These are phyloP conservation scores for Cacatua alba DNA, from an alignment of 2,113 vertebrate genomes.

Conservation along the genomic window DNA sequence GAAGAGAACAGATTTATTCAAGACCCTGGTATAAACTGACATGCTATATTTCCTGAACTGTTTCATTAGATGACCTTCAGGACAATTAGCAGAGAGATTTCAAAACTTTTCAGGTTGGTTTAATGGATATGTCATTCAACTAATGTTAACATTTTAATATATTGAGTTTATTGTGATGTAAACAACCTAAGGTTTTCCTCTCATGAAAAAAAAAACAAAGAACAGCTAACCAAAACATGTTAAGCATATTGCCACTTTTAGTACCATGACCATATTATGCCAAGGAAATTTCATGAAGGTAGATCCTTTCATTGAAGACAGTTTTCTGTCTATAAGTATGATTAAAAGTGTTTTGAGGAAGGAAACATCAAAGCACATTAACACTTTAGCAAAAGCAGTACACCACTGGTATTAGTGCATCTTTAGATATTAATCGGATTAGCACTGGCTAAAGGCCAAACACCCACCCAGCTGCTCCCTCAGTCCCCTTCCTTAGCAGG, in stretches of 20 bases:
- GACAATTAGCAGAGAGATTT: neutral
- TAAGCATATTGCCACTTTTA: neutral
- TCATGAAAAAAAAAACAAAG: neutral
- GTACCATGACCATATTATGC: neutral
- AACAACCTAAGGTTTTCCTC: neutral
- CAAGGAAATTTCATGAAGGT: neutral
- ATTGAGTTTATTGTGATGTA: neutral
- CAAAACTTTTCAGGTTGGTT: slow-evolving; percentile 29
- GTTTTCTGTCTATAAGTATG: neutral
- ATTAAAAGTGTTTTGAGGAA: neutral
- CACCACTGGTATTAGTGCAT: neutral
- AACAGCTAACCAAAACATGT: slow-evolving; percentile 4
- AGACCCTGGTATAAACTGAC: neutral
- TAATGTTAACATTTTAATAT: neutral
- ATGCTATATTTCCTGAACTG: neutral
- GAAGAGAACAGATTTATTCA: neutral
- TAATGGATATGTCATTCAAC: slow-evolving; percentile 26
- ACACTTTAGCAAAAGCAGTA: neutral
- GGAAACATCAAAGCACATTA: neutral
- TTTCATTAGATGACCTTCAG: slow-evolving; percentile 3
- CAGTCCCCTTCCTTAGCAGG: neutral
- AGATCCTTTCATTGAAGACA: neutral
- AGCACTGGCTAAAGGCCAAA: neutral
- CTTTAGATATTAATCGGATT: neutral
- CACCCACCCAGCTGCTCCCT: neutral